Percentiles rank a stretch among this genome's conserved stretches.
phyloP scores from a whole-genome alignment of 2,888 invertebrate genomes.

The Trissoscelio sp. region DNA sequence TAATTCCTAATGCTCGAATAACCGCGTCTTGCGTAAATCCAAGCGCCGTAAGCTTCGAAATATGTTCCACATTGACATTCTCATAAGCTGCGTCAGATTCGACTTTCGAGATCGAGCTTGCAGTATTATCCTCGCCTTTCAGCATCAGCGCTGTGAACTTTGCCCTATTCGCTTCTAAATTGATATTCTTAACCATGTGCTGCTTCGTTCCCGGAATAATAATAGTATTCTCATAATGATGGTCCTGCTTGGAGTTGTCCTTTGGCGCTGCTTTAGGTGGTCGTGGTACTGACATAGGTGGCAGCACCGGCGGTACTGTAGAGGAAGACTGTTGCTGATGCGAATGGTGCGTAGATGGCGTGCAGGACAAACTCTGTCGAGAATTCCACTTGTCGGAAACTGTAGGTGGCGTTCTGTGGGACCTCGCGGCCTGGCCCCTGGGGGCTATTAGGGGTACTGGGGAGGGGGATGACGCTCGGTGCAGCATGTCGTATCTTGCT shows the following conservation, averaged over 20 bases:
- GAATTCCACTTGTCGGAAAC: slow-evolving; percentile 76
- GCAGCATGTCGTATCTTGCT: slow-evolving; percentile 83
- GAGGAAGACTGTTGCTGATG: slow-evolving; percentile 71
- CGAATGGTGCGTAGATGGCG: slow-evolving; percentile 30
- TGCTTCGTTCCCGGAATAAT: slow-evolving; percentile 83
- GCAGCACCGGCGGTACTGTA: slow-evolving; percentile 79
- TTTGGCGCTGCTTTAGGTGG: slow-evolving; percentile 78
- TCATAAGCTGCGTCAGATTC: slow-evolving; percentile 87
- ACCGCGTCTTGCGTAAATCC: slow-evolving; percentile 96
- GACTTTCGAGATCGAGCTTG: slow-evolving; percentile 75
- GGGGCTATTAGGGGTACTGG: slow-evolving; percentile 74
- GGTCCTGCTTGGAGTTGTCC: slow-evolving; percentile 80
- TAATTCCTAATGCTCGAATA: slow-evolving; percentile 95
- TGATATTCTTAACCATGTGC: slow-evolving; percentile 82
- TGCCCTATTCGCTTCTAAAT: slow-evolving; percentile 79
- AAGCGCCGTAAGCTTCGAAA: slow-evolving; percentile 93
- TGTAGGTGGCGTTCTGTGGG: slow-evolving; percentile 74
- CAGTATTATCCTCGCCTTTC: slow-evolving; percentile 78
- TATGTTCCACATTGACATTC: slow-evolving; percentile 95
- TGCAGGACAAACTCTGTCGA: background rate
- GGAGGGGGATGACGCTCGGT: slow-evolving; percentile 81
- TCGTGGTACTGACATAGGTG: slow-evolving; percentile 78
- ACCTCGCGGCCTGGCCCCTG: slow-evolving; percentile 72
- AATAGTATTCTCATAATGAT: slow-evolving; percentile 85
- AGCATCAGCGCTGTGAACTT: slow-evolving; percentile 81